A percentile compares a stretch with the other conserved stretches of the same genome.
These are phyloP conservation scores for Acanthornis magna DNA, from an alignment of 2,797 vertebrate genomes.

Conservation along the genomic window DNA sequence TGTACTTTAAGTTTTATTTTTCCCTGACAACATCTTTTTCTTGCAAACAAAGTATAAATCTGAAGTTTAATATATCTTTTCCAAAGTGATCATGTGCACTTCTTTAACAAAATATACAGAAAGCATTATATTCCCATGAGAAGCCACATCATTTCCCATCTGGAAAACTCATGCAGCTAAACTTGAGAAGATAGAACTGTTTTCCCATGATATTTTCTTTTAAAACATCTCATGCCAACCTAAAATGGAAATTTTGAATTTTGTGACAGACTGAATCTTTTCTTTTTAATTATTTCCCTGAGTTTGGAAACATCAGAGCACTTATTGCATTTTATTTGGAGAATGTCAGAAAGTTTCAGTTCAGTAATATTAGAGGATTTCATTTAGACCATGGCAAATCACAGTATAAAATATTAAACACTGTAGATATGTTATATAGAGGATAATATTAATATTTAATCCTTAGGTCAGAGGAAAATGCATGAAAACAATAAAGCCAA, in stretches of 20 bases:
- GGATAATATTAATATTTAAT: conserved; percentile 53
- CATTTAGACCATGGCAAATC: conserved; percentile 28
- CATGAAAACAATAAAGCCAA: conserved; percentile 14
- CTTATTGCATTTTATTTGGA: conserved; percentile 18
- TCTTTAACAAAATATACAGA: neutral
- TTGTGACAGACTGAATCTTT: neutral
- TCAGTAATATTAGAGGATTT: conserved; percentile 9
- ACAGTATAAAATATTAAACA: conserved; percentile 51
- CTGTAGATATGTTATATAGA: neutral
- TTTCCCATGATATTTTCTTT: neutral
- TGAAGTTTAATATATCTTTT: neutral
- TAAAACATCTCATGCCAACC: neutral
- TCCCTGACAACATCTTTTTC: neutral
- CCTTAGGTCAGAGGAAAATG: conserved; percentile 9
- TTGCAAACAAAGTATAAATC: neutral
- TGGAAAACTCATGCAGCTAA: conserved; percentile 26
- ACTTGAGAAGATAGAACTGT: neutral
- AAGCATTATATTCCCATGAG: neutral
- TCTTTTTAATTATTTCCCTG: neutral
- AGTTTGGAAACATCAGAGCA: neutral
- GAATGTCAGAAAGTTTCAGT: neutral
- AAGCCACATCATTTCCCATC: conserved; percentile 12
- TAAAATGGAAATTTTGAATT: conserved; percentile 8
- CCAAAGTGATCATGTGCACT: neutral
- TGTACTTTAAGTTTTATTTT: neutral